Percentiles rank a stretch among this genome's conserved stretches.
phyloP scores from a whole-genome alignment of 2,888 invertebrate genomes.

The Thymelicus sylvestris region DNA sequence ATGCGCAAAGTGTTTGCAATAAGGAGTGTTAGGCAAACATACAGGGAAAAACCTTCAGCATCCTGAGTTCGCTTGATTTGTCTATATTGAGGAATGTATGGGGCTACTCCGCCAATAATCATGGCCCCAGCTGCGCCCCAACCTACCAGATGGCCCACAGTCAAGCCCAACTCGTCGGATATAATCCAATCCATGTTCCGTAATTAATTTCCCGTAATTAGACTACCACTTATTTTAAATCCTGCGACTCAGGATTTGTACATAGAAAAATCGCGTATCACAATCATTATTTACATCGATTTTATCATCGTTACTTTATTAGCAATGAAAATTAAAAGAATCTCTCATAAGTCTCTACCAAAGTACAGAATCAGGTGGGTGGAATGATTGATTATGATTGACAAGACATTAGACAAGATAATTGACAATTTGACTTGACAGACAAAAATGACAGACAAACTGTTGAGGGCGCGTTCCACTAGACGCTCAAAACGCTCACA shows the following conservation, averaged over 20 bases:
- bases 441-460: no score
- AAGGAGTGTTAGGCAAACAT: constrained; percentile 97
- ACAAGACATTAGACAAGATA: no score
- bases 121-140: constrained; percentile 94
- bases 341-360: no score
- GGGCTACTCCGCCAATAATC: constrained; percentile 97
- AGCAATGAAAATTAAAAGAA: no score
- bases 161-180: constrained; percentile 89
- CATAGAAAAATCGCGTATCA: constrained; percentile 14
- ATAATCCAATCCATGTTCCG: constrained; percentile 90
- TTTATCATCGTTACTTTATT: constrained; percentile 8
- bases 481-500: no score
- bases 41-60: constrained; percentile 98
- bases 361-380: no score
- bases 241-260: constrained; percentile 15
- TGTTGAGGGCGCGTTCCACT: no score
- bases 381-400: no score
- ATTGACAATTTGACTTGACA: no score
- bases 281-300: constrained; percentile 16
- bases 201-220: constrained; percentile 21
- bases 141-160: constrained; percentile 90
- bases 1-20: constrained; percentile 98
- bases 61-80: constrained; percentile 96
- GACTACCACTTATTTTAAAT: constrained; percentile 18
- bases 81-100: constrained; percentile 97